Percentiles rank a stretch among this genome's conserved stretches.
These are phyloP conservation scores for Hydrozoanthus gracilis DNA, from an alignment of 92 coral and sea anemone species.

Conservation along the genomic window DNA sequence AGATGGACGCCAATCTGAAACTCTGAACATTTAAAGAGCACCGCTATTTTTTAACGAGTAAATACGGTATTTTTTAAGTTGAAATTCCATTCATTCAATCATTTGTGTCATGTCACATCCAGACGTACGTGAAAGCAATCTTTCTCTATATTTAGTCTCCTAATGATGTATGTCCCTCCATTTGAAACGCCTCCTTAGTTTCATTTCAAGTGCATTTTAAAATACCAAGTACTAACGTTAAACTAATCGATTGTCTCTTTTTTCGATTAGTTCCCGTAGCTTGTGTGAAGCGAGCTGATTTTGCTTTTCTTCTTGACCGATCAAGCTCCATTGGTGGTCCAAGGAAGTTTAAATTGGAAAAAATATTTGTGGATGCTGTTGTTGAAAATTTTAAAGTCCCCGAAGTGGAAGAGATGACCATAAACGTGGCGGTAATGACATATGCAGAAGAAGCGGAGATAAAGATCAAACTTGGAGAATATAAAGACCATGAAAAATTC, in stretches of 20 bases:
- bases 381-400: slow-evolving; percentile 7
- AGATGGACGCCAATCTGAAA: no score
- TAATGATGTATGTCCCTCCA: no score
- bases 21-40: no score
- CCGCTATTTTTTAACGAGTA: no score
- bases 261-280: slow-evolving; percentile 27
- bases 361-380: neutral
- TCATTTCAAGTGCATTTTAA: no score
- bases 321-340: slow-evolving; percentile 39
- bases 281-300: slow-evolving; percentile 28
- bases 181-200: neutral
- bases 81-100: no score
- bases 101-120: no score
- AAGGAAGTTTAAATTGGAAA: neutral
- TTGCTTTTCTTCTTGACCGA: slow-evolving; percentile 31
- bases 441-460: slow-evolving; percentile 21
- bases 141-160: no score
- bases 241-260: neutral
- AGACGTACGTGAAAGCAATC: no score
- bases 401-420: slow-evolving; percentile 10
- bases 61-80: no score
- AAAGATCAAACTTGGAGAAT: slow-evolving; percentile 9
- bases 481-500: neutral
- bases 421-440: slow-evolving; percentile 18
- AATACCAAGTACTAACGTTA: no score